These are phyloP conservation scores for Temnothorax unifasciatus DNA, from an alignment of 2,888 invertebrate genomes.

Conservation along the genomic window DNA sequence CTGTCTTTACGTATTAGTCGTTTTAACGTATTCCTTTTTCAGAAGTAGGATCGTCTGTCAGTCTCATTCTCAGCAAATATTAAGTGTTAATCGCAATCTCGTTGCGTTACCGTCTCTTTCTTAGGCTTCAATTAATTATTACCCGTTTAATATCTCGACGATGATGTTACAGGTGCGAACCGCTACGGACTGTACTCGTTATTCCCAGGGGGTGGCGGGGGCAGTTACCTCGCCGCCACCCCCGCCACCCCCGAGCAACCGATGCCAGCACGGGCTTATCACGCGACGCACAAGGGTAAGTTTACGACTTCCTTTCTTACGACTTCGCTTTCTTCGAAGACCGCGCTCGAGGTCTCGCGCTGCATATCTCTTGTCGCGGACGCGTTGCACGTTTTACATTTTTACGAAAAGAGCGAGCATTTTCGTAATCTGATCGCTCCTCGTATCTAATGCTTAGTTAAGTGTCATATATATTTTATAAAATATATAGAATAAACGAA, in stretches of 20 bases:
- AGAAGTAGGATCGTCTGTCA: neutral
- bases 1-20: neutral
- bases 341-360: too few relatives aligned
- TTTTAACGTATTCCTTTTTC: neutral
- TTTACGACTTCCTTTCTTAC: slow-evolving; percentile 58
- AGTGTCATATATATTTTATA: neutral
- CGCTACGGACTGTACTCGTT: slow-evolving; percentile 91
- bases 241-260: slow-evolving; percentile 82
- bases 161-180: slow-evolving; percentile 88
- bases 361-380: neutral
- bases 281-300: slow-evolving; percentile 88
- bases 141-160: slow-evolving; percentile 43
- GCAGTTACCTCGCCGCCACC: slow-evolving; percentile 83
- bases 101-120: slow-evolving; percentile 19
- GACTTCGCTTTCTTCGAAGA: slow-evolving; percentile 27
- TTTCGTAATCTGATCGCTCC: neutral
- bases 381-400: neutral
- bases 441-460: neutral
- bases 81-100: neutral
- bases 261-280: slow-evolving; percentile 83
- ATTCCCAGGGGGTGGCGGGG: slow-evolving; percentile 87
- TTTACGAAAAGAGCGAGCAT: neutral
- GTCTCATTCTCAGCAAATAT: neutral
- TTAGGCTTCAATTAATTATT: slow-evolving; percentile 20
- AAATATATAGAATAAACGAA: neutral